These are phyloP conservation scores for Philantomba maxwellii DNA, from an alignment of 2,113 vertebrate species.

Conservation along the genomic window DNA sequence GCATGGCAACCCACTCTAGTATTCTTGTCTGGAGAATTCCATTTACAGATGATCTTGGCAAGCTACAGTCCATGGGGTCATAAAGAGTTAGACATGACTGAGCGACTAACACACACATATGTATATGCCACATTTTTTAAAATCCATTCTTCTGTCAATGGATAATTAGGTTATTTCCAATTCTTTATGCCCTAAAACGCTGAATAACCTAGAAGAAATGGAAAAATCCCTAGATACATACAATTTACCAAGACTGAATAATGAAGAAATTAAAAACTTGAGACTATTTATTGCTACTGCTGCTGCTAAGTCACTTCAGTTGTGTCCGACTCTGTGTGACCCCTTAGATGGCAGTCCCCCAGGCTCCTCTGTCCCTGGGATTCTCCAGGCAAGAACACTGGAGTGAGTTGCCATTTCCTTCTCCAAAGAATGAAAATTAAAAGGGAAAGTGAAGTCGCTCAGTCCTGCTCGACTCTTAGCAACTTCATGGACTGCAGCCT, in stretches of 20 bases:
- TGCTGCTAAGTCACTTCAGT: too few relatives aligned
- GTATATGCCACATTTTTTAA: background rate
- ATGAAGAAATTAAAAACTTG: background rate
- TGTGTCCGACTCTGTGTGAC: accelerated
- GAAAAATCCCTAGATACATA: background rate
- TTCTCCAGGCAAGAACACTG: too few relatives aligned
- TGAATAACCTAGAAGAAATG: background rate
- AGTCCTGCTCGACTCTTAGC: too few relatives aligned
- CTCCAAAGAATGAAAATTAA: too few relatives aligned
- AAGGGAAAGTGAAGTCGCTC: too few relatives aligned
- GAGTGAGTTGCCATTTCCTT: too few relatives aligned
- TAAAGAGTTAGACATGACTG: background rate
- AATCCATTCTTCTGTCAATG: background rate
- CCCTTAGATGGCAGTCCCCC: too few relatives aligned
- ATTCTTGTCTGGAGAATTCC: background rate
- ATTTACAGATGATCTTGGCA: background rate
- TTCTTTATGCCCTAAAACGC: background rate
- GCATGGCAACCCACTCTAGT: background rate
- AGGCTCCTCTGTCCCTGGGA: too few relatives aligned
- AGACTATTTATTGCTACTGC: background rate
- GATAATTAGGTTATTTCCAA: background rate
- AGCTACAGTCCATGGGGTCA: background rate
- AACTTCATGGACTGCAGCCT: too few relatives aligned
- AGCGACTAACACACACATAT: background rate
- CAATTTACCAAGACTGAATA: background rate